Evolutionary conservation across 2,113 vertebrate genomes (phyloP).

Genomic region (Ptychochromis oligacanthus): DNA sequence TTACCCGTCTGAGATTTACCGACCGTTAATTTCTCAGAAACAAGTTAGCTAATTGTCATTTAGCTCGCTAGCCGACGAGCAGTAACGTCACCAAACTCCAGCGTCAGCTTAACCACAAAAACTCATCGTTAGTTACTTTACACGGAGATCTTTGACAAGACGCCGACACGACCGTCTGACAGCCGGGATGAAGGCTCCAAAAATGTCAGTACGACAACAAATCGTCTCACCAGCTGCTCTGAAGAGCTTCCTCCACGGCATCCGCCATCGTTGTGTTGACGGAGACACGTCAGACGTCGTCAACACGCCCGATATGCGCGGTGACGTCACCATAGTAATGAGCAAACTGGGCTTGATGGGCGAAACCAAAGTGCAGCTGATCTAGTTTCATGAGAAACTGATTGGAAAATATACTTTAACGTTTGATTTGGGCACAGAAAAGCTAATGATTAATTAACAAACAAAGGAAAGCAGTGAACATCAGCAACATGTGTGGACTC

Average conservation of each 20-base stretch:
- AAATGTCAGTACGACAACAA: neutral
- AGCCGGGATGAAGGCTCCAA: neutral
- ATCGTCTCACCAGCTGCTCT: slow-evolving; percentile 79
- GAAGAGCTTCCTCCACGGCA: slow-evolving; percentile 75
- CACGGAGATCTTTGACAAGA: accelerated
- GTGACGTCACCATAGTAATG: neutral
- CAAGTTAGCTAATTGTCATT: slow-evolving; percentile 22
- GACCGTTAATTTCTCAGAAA: neutral
- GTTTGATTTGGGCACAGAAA: too few species aligned
- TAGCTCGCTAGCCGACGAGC: slow-evolving; percentile 49
- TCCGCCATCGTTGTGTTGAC: slow-evolving; percentile 84
- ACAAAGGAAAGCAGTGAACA: too few species aligned
- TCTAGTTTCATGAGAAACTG: neutral
- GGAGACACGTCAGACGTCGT: slow-evolving; percentile 76
- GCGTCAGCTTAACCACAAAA: neutral
- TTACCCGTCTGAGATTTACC: neutral
- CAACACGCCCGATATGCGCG: slow-evolving; percentile 4
- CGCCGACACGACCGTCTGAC: neutral
- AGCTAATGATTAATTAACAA: too few species aligned
- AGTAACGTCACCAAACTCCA: neutral
- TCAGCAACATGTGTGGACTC: too few species aligned
- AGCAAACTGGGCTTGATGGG: neutral
- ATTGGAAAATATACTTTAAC: too few species aligned
- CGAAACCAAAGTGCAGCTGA: neutral
- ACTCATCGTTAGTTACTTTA: neutral